These are phyloP conservation scores for Aphelinus atriplicis DNA, from an alignment of 1,140 invertebrate genomes.

Conservation along the genomic window DNA sequence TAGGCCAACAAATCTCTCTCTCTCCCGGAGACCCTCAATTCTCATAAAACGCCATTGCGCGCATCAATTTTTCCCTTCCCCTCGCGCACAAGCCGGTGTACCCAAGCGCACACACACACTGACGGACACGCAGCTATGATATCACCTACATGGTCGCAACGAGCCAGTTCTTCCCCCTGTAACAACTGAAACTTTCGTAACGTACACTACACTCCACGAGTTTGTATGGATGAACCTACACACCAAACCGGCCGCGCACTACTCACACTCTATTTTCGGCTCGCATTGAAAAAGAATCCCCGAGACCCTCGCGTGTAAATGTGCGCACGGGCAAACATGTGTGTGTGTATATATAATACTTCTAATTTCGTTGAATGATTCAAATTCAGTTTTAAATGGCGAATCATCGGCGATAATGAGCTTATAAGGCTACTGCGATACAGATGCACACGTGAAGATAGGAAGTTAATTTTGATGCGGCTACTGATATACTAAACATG, in stretches of 20 bases:
- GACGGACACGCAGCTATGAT: conserved; percentile 6
- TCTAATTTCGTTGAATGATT: too few species aligned
- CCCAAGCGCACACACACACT: not conserved
- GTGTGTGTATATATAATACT: not conserved
- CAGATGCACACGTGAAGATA: too few species aligned
- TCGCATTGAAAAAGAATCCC: conserved; percentile 13
- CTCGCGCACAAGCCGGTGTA: not conserved
- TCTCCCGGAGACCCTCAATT: not conserved
- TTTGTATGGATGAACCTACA: not conserved
- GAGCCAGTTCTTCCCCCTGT: not conserved
- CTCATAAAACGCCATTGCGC: not conserved
- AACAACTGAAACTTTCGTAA: conserved; percentile 5
- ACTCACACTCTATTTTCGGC: conserved; percentile 24
- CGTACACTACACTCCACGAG: not conserved
- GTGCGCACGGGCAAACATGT: not conserved
- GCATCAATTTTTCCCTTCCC: not conserved
- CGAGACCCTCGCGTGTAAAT: not conserved
- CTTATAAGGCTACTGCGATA: too few species aligned
- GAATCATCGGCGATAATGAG: too few species aligned
- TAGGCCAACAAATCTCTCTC: conserved; percentile 16
- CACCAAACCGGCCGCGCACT: not conserved
- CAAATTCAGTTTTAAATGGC: too few species aligned
- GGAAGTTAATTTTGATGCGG: too few species aligned
- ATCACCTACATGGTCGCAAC: not conserved
- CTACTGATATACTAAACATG: not conserved